Percentiles rank a stretch among this genome's conserved stretches.
Conservation (phyloP, 2,113 vertebrate genomes). For the Bolborhynchus lineola region DNA sequence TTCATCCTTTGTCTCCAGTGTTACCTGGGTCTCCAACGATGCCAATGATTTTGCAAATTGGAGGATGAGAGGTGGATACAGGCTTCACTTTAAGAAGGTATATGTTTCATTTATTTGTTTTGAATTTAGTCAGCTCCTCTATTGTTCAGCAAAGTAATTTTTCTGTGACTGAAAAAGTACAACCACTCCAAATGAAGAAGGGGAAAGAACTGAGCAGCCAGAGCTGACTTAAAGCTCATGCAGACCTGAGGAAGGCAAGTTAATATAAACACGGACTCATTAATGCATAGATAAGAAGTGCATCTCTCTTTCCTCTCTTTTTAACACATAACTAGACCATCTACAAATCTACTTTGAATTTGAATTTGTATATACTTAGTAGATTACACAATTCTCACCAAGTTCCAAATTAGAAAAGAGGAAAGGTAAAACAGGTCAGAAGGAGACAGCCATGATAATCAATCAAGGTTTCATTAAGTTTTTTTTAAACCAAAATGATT, state of each 20-base stretch:
- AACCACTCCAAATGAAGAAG: background rate
- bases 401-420: slow-evolving; percentile 11
- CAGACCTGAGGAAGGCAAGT: background rate
- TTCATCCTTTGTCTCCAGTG: background rate
- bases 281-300: background rate
- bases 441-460: background rate
- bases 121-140: background rate
- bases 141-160: background rate
- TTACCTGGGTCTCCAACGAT: background rate
- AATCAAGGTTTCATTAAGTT: background rate
- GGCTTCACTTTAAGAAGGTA: background rate
- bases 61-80: background rate
- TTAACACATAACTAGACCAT: background rate
- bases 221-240: background rate
- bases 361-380: background rate
- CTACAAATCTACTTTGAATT: background rate
- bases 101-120: background rate
- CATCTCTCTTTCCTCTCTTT: background rate
- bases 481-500: background rate
- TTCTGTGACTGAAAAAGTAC: background rate
- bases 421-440: slow-evolving; percentile 19
- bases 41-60: background rate
- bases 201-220: background rate
- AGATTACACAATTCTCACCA: background rate
- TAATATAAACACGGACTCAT: background rate